Base-by-base conservation (phyloP, 2,797 vertebrate species). In the Enteromius viviparus region DNA sequence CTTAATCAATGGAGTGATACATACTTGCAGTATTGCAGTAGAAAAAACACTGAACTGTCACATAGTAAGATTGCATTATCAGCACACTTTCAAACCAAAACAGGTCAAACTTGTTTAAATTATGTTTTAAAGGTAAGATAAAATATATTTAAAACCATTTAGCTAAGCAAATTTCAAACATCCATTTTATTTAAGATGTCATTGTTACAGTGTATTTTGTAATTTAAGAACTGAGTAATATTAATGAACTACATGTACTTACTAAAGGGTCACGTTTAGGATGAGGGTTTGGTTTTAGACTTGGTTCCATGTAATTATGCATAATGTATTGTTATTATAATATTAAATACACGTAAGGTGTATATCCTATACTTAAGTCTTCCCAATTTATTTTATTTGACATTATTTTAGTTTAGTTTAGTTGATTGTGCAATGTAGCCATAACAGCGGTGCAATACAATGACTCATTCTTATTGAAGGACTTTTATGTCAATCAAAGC, bases 1-100 rank as follows among this genome's bases (percentile, higher is more conserved):
- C 76, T 47, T n/a, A 76, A 55, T 60, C 42, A 78, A 47, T 9
- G 11, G 37, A 53, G 51, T 80, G 66, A 71, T 80, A 60, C 42
- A 80, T 47, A 47, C 8, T 70, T 14, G 26, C 37, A 60, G 45
- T 45, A 34, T 34, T 34, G 34, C 34, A 34, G 34, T 34, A n/a
- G 11, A 21, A 69, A 77, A 64, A 26, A 60, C 40, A 21, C 34
- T 81, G 68, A 62, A 71, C 66, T 6, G 11, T 64, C 37, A 58
- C 78, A 32, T 21, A 70, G 15, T 23, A 42, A 64, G 29, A 64
- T 37, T 81, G 40, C 69, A 34, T 15, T 37, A 51, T 80, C 40
- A 70, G 62, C 47, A 69, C 58, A 78, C 21, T 76, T 37, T 45
- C 40, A n/a, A 64, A 62, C 26, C 34, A 71, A 42, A 58, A 62